Evolutionary conservation across 2,797 vertebrate genomes (phyloP).

Genomic region (Zalophus californianus): DNA sequence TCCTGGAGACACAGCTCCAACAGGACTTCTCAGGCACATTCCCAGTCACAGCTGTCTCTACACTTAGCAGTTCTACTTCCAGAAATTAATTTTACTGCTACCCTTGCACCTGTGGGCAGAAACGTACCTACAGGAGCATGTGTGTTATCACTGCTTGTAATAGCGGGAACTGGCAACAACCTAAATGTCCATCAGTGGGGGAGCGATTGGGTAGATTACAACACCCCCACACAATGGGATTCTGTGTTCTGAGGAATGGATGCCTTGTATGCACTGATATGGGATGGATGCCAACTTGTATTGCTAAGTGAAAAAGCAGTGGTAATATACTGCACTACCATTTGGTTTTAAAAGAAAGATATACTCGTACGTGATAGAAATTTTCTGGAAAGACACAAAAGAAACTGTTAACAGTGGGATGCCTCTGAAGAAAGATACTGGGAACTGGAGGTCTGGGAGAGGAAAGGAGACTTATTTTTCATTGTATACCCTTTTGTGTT

Average conservation of each 20-base stretch:
- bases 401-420: constrained; percentile 72
- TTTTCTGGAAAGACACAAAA: constrained; percentile 78
- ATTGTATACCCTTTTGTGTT: constrained; percentile 53
- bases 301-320: constrained; percentile 43
- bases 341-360: constrained; percentile 68
- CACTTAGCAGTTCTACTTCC: neutral
- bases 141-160: neutral
- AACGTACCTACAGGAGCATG: neutral
- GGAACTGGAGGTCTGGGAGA: constrained; percentile 54
- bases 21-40: neutral
- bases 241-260: neutral
- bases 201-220: neutral
- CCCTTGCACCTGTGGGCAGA: constrained; percentile 30
- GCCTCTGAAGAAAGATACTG: constrained; percentile 70
- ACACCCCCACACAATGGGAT: neutral
- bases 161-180: constrained; percentile 2
- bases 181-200: constrained; percentile 9
- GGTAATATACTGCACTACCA: constrained; percentile 51
- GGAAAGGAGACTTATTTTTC: constrained; percentile 65
- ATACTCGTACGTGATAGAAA: constrained; percentile 70
- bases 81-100: neutral
- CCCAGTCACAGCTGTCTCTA: neutral
- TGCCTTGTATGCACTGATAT: neutral
- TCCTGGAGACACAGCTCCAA: neutral
- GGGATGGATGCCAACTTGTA: constrained; percentile 61